A percentile compares a stretch with the other conserved stretches of the same genome.
Evolutionary conservation across 2,888 invertebrate genomes (phyloP).

Genomic region (Oscheius sp.): DNA sequence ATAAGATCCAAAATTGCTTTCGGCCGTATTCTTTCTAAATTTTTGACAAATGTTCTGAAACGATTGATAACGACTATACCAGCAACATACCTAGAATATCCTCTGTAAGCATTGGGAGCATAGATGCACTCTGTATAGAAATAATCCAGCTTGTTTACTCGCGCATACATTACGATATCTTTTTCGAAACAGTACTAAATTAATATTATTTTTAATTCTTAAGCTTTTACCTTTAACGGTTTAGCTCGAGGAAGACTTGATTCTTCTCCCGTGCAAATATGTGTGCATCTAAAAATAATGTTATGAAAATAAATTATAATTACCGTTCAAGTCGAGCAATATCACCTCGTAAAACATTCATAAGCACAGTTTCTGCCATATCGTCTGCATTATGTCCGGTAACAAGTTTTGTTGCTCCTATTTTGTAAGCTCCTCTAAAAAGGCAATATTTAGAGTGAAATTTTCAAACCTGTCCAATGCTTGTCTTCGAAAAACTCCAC

Average conservation of each 20-base stretch:
- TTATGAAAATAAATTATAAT: background rate
- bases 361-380: slow-evolving; percentile 89
- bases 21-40: slow-evolving; percentile 92
- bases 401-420: slow-evolving; percentile 91
- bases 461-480: slow-evolving; percentile 80
- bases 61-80: background rate
- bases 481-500: slow-evolving; percentile 86
- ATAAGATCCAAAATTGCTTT: slow-evolving; percentile 76
- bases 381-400: slow-evolving; percentile 85
- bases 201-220: background rate
- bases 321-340: slow-evolving; percentile 91
- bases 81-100: slow-evolving; percentile 80
- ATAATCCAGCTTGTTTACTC: slow-evolving; percentile 93
- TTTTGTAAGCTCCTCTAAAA: slow-evolving; percentile 89
- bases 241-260: slow-evolving; percentile 67
- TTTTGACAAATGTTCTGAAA: slow-evolving; percentile 80
- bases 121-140: slow-evolving; percentile 99
- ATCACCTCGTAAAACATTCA: slow-evolving; percentile 87
- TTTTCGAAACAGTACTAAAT: slow-evolving; percentile 98
- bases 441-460: slow-evolving; percentile 74
- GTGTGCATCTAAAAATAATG: slow-evolving; percentile 50
- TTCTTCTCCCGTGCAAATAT: slow-evolving; percentile 65
- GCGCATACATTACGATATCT: slow-evolving; percentile 91
- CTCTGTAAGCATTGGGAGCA: slow-evolving; percentile 91
- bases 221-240: slow-evolving; percentile 62